Conservation (phyloP, 2,113 vertebrate species). For the Platysternon megacephalum region DNA sequence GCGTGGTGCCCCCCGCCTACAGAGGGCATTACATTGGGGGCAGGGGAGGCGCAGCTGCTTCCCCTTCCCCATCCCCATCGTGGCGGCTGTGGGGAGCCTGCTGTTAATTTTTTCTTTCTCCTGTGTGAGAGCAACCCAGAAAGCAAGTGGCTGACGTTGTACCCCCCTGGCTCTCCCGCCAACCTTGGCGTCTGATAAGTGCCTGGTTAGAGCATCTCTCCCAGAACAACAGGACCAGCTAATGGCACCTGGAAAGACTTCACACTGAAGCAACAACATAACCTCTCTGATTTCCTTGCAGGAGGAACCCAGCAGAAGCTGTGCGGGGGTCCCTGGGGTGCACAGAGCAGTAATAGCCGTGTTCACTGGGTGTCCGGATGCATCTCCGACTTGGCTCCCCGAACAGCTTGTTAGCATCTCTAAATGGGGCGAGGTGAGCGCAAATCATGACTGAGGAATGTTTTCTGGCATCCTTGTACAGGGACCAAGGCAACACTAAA, state of each 20-base stretch:
- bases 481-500: background rate
- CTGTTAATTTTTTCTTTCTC: too few relatives aligned
- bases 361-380: background rate
- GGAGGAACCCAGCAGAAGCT: background rate
- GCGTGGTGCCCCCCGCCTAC: too few relatives aligned
- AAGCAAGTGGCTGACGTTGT: background rate
- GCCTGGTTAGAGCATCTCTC: background rate
- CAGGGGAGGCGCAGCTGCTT: too few relatives aligned
- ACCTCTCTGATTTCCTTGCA: too few relatives aligned
- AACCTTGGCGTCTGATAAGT: too few relatives aligned
- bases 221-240: too few relatives aligned
- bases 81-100: too few relatives aligned
- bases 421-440: background rate
- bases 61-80: background rate
- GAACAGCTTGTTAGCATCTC: background rate
- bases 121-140: too few relatives aligned
- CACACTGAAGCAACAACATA: background rate
- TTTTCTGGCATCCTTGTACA: background rate
- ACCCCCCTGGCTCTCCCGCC: background rate
- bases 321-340: background rate
- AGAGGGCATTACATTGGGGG: too few relatives aligned
- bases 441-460: constrained; percentile 16
- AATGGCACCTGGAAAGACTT: background rate
- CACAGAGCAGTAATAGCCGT: fast-evolving
- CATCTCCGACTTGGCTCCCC: background rate